These are phyloP conservation scores for Oreochromis niloticus DNA, from an alignment of 2,113 vertebrate species.

Conservation along the genomic window DNA sequence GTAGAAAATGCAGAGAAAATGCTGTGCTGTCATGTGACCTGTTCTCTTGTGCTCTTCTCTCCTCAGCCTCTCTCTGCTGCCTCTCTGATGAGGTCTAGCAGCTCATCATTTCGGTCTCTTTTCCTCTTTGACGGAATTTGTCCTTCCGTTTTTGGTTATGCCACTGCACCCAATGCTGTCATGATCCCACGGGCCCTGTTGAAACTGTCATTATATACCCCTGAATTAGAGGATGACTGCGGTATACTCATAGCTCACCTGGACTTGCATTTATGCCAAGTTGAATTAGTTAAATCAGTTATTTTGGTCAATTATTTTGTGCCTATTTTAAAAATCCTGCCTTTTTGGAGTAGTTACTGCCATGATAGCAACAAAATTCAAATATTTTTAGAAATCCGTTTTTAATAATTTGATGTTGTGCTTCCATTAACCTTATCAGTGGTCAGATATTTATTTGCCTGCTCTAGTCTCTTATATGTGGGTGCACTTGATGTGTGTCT, in stretches of 20 bases:
- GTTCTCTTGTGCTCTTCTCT: too few species aligned
- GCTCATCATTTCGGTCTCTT: too few species aligned
- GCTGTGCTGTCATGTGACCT: too few species aligned
- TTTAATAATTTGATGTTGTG: background rate
- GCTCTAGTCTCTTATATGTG: background rate
- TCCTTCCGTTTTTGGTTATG: too few species aligned
- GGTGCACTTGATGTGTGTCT: background rate
- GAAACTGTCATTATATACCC: background rate
- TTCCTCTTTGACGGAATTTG: too few species aligned
- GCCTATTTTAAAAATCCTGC: background rate
- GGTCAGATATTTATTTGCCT: background rate
- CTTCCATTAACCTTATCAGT: accelerated
- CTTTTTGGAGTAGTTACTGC: too few species aligned
- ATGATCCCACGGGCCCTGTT: background rate
- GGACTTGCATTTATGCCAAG: background rate
- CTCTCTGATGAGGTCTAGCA: too few species aligned
- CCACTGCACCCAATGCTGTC: too few species aligned
- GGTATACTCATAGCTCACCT: too few species aligned
- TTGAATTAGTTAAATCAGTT: background rate
- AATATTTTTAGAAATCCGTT: background rate
- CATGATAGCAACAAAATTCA: too few species aligned
- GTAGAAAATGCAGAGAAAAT: too few species aligned
- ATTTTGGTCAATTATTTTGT: background rate
- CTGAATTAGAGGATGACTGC: background rate
- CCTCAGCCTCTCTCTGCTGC: too few species aligned